These are phyloP conservation scores for Sepioteuthis lessoniana DNA, from an alignment of 2,888 invertebrate genomes.

Conservation along the genomic window DNA sequence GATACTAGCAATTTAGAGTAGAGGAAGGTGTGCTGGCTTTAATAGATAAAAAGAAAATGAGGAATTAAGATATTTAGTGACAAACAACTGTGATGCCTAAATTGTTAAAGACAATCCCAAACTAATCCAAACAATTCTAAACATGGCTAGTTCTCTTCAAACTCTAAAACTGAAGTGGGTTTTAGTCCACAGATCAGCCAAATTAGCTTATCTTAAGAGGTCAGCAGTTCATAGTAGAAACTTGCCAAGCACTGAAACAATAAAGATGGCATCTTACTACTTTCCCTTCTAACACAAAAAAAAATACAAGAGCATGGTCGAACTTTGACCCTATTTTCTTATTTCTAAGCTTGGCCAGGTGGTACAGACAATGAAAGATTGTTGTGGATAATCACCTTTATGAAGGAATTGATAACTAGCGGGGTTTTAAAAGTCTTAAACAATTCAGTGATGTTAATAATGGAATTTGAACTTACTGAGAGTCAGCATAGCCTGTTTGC, in stretches of 20 bases:
- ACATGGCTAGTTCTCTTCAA: not conserved
- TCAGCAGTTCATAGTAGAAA: not conserved
- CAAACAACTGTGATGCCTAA: not conserved
- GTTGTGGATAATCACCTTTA: too few species aligned
- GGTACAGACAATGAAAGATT: too few species aligned
- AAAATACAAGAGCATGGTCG: too few species aligned
- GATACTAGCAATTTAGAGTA: too few species aligned
- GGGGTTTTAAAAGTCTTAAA: too few species aligned
- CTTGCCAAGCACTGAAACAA: not conserved
- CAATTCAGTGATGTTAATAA: too few species aligned
- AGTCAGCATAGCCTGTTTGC: too few species aligned
- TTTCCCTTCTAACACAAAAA: not conserved
- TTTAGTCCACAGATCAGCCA: not conserved
- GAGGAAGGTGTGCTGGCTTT: not conserved
- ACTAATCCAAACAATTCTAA: not conserved
- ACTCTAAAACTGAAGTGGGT: not conserved
- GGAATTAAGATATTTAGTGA: not conserved
- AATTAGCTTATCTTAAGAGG: not conserved
- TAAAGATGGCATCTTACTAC: not conserved
- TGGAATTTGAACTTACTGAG: too few species aligned
- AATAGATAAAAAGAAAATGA: not conserved
- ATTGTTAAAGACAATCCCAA: constrained; percentile 6
- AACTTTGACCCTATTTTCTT: too few species aligned
- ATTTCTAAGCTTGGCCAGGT: too few species aligned
- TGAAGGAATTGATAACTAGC: too few species aligned